Conservation (phyloP, 2,797 vertebrate species). For the Morelia viridis region DNA sequence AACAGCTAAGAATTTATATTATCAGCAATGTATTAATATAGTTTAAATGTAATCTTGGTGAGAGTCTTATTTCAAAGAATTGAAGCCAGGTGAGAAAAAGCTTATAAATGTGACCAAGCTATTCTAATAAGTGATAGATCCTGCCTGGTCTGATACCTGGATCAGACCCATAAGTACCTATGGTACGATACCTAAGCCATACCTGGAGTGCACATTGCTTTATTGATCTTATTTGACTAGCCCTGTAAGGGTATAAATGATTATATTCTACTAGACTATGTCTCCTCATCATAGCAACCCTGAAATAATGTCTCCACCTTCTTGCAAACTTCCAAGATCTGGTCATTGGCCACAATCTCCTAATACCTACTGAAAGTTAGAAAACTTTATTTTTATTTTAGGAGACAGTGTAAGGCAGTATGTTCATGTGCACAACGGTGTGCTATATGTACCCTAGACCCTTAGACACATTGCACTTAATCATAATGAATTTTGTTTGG, state of each 20-base stretch:
- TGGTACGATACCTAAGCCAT: too few species aligned
- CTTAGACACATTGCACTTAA: too few species aligned
- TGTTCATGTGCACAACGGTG: too few species aligned
- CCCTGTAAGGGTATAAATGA: neutral
- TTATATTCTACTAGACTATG: neutral
- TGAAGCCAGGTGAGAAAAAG: neutral
- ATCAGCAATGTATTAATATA: neutral
- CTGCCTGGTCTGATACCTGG: too few species aligned
- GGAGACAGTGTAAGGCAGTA: neutral
- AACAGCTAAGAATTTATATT: too few species aligned
- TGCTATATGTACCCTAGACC: too few species aligned
- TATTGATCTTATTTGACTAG: neutral
- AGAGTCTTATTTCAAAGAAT: neutral
- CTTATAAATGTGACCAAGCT: neutral
- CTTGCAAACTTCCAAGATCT: neutral
- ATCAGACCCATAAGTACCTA: too few species aligned
- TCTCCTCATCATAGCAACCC: neutral
- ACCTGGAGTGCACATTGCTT: too few species aligned
- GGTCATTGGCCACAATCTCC: neutral
- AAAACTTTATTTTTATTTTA: neutral
- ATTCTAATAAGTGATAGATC: neutral
- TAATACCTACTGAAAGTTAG: neutral
- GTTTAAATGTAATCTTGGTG: neutral
- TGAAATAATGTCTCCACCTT: neutral
- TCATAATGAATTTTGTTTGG: too few species aligned